These are phyloP conservation scores for Sussaba pulchella DNA, from an alignment of 2,888 invertebrate genomes.

Conservation along the genomic window DNA sequence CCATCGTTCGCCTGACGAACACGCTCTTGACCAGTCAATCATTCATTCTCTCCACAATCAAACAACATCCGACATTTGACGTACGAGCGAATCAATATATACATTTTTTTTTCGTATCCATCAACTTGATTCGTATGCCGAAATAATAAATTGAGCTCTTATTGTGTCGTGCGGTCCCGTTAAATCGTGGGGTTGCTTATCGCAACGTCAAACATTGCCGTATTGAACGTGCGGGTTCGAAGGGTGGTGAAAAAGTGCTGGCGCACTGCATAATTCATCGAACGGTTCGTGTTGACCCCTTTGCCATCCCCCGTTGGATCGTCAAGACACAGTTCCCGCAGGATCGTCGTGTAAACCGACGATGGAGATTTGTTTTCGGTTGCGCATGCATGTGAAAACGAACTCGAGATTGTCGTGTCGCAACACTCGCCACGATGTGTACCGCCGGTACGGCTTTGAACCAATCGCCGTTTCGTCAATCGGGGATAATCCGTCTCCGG, in stretches of 20 bases:
- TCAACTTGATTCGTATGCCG: neutral
- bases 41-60: too few species aligned
- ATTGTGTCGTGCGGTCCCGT: constrained; percentile 1
- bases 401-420: constrained; percentile 31
- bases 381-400: constrained; percentile 30
- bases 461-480: constrained; percentile 66
- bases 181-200: constrained; percentile 6
- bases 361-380: constrained; percentile 8
- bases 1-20: too few species aligned
- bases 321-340: constrained; percentile 28
- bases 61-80: too few species aligned
- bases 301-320: constrained; percentile 9
- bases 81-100: too few species aligned
- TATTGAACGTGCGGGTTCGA: constrained; percentile 25
- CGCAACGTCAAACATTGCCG: constrained; percentile 30
- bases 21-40: too few species aligned
- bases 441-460: constrained; percentile 48
- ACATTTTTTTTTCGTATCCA: too few species aligned
- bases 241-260: constrained; percentile 10
- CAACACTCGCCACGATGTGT: constrained; percentile 7
- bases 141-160: constrained; percentile 20
- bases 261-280: constrained; percentile 50
- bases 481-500: constrained; percentile 62
- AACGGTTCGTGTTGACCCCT: constrained; percentile 40
- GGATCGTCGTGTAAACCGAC: constrained; percentile 30